Conservation (phyloP, 2,113 vertebrate genomes). For the Maccullochella peelii region DNA sequence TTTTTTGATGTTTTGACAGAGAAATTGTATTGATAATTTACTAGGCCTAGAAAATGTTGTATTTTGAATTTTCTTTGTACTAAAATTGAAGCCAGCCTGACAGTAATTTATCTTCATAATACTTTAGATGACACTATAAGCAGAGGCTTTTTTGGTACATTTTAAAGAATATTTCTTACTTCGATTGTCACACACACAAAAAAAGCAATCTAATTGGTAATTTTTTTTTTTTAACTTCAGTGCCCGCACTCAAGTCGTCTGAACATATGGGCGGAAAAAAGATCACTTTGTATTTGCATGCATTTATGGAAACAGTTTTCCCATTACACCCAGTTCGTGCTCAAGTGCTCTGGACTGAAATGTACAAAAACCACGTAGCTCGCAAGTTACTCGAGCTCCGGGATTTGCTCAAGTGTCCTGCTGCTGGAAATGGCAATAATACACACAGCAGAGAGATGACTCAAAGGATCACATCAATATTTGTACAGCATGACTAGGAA, state of each 20-base stretch:
- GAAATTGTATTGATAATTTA: background rate
- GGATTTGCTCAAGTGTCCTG: conserved; percentile 91
- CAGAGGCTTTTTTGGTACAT: background rate
- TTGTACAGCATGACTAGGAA: conserved; percentile 99
- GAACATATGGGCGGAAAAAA: conserved; percentile 72
- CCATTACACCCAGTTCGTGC: conserved; percentile 85
- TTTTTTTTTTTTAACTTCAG: conserved; percentile 19
- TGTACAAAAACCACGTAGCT: conserved; percentile 85
- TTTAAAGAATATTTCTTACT: background rate
- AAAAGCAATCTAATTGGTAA: conserved; percentile 65
- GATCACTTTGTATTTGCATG: conserved; percentile 80
- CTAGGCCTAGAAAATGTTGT: background rate
- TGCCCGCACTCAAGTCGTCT: conserved; percentile 46
- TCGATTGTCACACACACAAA: background rate
- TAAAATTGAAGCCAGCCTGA: background rate
- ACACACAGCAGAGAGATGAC: conserved; percentile 89
- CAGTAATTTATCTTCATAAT: background rate
- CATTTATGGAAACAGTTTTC: conserved; percentile 78
- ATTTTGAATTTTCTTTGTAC: background rate
- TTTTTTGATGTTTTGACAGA: background rate
- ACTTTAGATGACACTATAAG: background rate
- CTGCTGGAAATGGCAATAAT: conserved; percentile 88
- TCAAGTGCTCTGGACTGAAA: conserved; percentile 86
- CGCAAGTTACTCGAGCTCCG: conserved; percentile 86
- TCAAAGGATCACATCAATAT: conserved; percentile 99